Conservation (phyloP, 2,888 invertebrate genomes). For the Tromatobia lineatoria region DNA sequence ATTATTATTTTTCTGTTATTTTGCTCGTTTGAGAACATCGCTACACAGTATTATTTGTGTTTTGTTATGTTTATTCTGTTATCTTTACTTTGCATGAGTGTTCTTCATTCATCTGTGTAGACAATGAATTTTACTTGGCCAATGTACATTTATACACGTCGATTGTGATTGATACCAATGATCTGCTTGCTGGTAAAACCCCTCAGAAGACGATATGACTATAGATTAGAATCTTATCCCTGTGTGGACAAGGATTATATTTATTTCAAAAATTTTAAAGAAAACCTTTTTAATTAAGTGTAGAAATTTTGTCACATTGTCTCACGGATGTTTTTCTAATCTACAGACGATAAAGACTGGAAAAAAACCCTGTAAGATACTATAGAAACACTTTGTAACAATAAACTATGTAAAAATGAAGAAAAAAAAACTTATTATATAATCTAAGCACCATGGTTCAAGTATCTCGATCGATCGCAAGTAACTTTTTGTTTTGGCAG, state of each 20-base stretch:
- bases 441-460: constrained; percentile 48
- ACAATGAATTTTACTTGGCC: constrained; percentile 28
- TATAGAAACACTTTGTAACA: constrained; percentile 58
- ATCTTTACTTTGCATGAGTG: constrained; percentile 43
- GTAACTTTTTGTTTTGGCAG: constrained; percentile 54
- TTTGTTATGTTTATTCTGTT: constrained; percentile 45
- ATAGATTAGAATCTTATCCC: constrained; percentile 51
- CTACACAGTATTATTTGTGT: constrained; percentile 40
- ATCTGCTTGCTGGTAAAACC: constrained; percentile 31
- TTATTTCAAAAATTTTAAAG: not conserved
- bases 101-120: constrained; percentile 47
- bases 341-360: constrained; percentile 30
- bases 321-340: constrained; percentile 42
- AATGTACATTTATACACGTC: constrained; percentile 28
- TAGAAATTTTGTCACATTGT: constrained; percentile 26
- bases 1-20: constrained; percentile 22
- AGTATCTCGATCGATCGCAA: constrained; percentile 46
- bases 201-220: constrained; percentile 22
- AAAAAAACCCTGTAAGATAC: constrained; percentile 53
- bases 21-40: constrained; percentile 6
- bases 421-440: constrained; percentile 35
- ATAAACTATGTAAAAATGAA: constrained; percentile 43
- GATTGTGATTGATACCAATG: constrained; percentile 39
- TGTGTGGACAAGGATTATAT: constrained; percentile 25
- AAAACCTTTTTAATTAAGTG: not conserved